Conservation (phyloP, 2,888 invertebrate species). For the Xanthia icteritia region DNA sequence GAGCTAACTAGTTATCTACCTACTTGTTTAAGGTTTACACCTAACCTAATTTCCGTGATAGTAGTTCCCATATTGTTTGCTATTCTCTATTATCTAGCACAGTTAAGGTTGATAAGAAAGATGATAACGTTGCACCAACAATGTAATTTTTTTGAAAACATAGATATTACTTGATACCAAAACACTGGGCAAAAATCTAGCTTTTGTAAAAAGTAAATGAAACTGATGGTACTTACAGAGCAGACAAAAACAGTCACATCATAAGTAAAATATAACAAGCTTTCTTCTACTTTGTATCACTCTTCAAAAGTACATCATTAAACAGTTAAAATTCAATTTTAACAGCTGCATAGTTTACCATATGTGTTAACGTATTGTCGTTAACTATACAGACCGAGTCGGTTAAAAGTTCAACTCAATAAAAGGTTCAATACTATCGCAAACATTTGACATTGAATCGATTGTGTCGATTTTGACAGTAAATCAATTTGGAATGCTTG, state of each 20-base stretch:
- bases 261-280: conserved; percentile 20
- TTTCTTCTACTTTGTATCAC: conserved; percentile 45
- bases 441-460: conserved; percentile 85
- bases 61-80: conserved; percentile 20
- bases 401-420: conserved; percentile 81
- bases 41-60: conserved; percentile 22
- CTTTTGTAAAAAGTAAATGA: no score
- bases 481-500: conserved; percentile 85
- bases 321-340: conserved; percentile 67
- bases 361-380: conserved; percentile 75
- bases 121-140: no score
- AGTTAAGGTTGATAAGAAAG: neutral
- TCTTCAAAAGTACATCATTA: conserved; percentile 63
- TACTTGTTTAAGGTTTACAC: conserved; percentile 42
- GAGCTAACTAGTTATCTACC: conserved; percentile 56
- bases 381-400: conserved; percentile 70
- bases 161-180: no score
- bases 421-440: conserved; percentile 82
- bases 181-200: no score
- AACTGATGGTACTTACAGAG: neutral
- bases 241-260: neutral
- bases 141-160: no score
- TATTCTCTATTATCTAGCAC: neutral
- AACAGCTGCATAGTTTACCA: conserved; percentile 73
- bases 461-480: conserved; percentile 87